These are phyloP conservation scores for Drosophila hydei DNA, from an alignment of 1,140 invertebrate species.

Conservation along the genomic window DNA sequence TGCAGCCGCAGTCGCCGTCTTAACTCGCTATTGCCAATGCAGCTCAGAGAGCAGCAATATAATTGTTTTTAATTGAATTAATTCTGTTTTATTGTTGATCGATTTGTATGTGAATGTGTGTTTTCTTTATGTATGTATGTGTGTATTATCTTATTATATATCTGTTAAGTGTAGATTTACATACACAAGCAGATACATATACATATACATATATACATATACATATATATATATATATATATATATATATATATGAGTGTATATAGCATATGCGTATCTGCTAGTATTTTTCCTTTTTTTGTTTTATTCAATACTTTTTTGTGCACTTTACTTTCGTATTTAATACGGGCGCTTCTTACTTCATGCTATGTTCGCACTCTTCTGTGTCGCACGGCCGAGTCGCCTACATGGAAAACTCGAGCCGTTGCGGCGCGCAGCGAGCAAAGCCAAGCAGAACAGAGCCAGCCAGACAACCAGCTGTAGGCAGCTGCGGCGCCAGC, in stretches of 20 bases:
- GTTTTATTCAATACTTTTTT: slow-evolving; percentile 24
- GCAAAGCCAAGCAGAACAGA: background rate
- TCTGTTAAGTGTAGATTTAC: slow-evolving; percentile 8
- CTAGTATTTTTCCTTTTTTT: slow-evolving; percentile 3
- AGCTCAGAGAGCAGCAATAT: slow-evolving; percentile 24
- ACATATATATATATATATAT: slow-evolving; percentile 15
- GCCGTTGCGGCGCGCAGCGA: slow-evolving; percentile 29
- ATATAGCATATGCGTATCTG: slow-evolving; percentile 13
- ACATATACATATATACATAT: slow-evolving; percentile 4
- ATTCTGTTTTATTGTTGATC: slow-evolving; percentile 33
- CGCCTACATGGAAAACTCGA: slow-evolving; percentile 78
- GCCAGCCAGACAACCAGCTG: slow-evolving; percentile 16
- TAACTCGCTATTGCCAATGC: background rate
- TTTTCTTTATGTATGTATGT: slow-evolving; percentile 3
- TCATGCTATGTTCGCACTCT: slow-evolving; percentile 81
- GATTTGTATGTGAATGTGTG: slow-evolving; percentile 13
- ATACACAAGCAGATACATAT: slow-evolving; percentile 5
- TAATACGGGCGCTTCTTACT: slow-evolving; percentile 77
- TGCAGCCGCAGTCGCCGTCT: background rate
- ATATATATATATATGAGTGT: slow-evolving; percentile 22
- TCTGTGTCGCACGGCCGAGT: slow-evolving; percentile 77
- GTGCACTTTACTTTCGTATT: slow-evolving; percentile 70
- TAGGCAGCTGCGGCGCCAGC: slow-evolving; percentile 28
- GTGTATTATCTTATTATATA: slow-evolving; percentile 27
- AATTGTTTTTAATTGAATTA: slow-evolving; percentile 72